A percentile compares a stretch with the other conserved stretches of the same genome.
These are phyloP conservation scores for Colinus virginianus DNA, from an alignment of 2,113 vertebrate genomes.

Conservation along the genomic window DNA sequence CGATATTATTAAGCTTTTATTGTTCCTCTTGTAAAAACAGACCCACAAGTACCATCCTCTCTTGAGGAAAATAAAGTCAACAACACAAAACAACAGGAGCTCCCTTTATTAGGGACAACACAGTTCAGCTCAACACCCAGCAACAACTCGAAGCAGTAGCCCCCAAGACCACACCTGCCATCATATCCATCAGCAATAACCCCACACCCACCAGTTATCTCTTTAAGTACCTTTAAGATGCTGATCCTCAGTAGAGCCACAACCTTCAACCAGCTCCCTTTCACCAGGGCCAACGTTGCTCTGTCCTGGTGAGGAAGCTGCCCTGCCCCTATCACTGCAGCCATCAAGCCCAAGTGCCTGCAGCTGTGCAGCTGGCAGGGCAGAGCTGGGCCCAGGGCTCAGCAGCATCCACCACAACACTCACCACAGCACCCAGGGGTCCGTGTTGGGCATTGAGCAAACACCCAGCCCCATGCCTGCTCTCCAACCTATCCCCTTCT, in stretches of 20 bases:
- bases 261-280: neutral
- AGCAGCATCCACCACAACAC: too few relatives aligned
- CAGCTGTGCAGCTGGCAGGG: neutral
- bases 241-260: neutral
- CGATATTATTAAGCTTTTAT: neutral
- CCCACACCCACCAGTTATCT: too few relatives aligned
- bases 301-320: neutral
- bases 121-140: neutral
- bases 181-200: neutral
- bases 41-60: neutral
- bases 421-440: too few relatives aligned
- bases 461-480: neutral
- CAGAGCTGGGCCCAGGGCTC: neutral
- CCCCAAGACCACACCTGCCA: neutral
- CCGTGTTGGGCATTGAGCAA: too few relatives aligned
- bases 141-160: neutral
- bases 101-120: neutral
- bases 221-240: neutral
- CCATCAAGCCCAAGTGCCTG: neutral
- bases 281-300: rapidly evolving
- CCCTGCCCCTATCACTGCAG: neutral
- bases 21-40: neutral
- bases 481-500: neutral
- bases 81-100: neutral
- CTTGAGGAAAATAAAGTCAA: neutral